Evolutionary conservation across 2,797 vertebrate genomes (phyloP).

Genomic region (Austrolebias charrua): DNA sequence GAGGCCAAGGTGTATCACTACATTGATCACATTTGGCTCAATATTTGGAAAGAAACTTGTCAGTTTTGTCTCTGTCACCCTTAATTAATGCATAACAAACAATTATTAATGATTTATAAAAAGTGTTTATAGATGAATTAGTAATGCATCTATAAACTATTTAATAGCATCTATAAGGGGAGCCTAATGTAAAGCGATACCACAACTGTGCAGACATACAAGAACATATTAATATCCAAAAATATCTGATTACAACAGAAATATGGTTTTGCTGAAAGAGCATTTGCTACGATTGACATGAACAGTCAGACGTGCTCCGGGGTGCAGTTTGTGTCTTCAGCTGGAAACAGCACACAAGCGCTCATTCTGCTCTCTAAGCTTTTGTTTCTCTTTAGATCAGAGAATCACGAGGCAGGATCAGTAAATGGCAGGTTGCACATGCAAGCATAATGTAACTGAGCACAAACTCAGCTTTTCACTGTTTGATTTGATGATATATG

Average conservation of each 20-base stretch:
- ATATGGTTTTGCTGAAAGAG: conserved; percentile 31
- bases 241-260: conserved; percentile 16
- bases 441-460: conserved; percentile 14
- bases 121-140: no score
- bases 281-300: conserved; percentile 36
- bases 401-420: neutral
- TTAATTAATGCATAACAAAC: no score
- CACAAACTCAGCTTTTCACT: neutral
- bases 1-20: no score
- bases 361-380: conserved; percentile 22
- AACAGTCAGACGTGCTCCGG: conserved; percentile 32
- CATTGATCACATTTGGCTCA: no score
- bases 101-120: no score
- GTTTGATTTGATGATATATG: neutral
- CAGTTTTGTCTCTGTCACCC: no score
- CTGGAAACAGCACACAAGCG: conserved; percentile 32
- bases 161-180: no score
- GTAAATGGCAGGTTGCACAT: conserved; percentile 12
- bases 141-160: no score
- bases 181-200: no score
- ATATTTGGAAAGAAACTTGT: no score
- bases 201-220: no score
- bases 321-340: conserved; percentile 39
- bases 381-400: conserved; percentile 14
- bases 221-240: no score